These are phyloP conservation scores for Colinus virginianus DNA, from an alignment of 2,113 vertebrate genomes.

Conservation along the genomic window DNA sequence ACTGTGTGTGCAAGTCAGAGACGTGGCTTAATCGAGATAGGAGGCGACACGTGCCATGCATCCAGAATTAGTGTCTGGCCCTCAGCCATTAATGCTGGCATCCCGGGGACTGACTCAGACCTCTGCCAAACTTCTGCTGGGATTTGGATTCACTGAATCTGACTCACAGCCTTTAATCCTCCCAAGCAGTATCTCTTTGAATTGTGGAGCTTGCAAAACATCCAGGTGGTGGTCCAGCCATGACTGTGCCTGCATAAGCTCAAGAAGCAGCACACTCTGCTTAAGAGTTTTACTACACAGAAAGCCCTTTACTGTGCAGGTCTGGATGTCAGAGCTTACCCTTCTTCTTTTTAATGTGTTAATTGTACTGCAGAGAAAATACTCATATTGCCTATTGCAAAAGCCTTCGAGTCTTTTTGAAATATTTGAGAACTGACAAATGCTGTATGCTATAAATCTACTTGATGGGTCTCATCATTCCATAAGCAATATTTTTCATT, in stretches of 20 bases:
- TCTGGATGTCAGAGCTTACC: background rate
- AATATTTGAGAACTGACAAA: constrained; percentile 31
- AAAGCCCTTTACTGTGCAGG: background rate
- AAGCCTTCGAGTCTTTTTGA: background rate
- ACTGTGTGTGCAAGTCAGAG: constrained; percentile 52
- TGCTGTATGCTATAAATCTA: constrained; percentile 3
- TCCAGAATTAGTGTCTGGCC: constrained; percentile 78
- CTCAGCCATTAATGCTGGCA: constrained; percentile 79
- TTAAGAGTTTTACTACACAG: background rate
- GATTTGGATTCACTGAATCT: constrained; percentile 77
- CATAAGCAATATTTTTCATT: constrained; percentile 68
- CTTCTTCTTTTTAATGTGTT: background rate
- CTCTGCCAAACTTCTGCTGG: constrained; percentile 81
- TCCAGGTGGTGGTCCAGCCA: constrained; percentile 64
- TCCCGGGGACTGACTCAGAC: constrained; percentile 65
- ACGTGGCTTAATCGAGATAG: constrained; percentile 77
- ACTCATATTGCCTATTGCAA: background rate
- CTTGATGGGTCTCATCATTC: constrained; percentile 53
- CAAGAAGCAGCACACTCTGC: background rate
- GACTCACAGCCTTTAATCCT: constrained; percentile 66
- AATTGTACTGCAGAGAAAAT: background rate
- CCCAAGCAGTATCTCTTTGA: constrained; percentile 62
- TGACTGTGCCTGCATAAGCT: constrained; percentile 3
- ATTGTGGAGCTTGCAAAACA: constrained; percentile 46
- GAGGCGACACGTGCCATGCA: constrained; percentile 74